A percentile compares a stretch with the other conserved stretches of the same genome.
Conservation (phyloP, 2,797 vertebrate genomes). For the Phrynocephalus vlangalii region DNA sequence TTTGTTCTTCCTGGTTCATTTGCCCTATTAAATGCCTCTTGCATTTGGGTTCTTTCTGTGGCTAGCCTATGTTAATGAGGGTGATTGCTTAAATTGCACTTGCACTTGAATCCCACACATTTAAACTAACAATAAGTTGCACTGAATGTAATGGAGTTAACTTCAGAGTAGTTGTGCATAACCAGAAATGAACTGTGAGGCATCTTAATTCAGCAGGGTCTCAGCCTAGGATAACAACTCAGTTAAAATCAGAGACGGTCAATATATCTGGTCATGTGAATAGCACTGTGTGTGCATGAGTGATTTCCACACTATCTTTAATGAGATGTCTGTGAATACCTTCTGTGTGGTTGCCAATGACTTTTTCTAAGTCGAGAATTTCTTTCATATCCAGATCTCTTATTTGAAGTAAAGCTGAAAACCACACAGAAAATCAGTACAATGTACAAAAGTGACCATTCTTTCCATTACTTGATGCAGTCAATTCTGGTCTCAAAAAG, state of each 20-base stretch:
- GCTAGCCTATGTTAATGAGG: neutral
- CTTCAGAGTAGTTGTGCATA: neutral
- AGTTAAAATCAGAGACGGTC: neutral
- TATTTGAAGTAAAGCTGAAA: neutral
- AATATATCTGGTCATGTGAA: neutral
- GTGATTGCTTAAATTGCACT: neutral
- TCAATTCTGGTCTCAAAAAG: slow-evolving; percentile 36
- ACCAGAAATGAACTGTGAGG: neutral
- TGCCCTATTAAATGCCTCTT: neutral
- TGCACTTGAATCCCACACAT: neutral
- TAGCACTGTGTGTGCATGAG: neutral
- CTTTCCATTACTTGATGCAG: slow-evolving; percentile 11
- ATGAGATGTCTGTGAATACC: neutral
- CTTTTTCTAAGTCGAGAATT: neutral
- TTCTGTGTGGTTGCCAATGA: neutral
- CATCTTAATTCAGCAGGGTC: neutral
- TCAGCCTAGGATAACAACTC: neutral
- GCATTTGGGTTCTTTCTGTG: neutral
- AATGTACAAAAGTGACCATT: slow-evolving; percentile 42
- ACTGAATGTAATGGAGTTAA: neutral
- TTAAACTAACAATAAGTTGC: neutral
- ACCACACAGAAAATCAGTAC: neutral
- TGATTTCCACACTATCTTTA: neutral
- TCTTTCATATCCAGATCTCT: slow-evolving; percentile 19
- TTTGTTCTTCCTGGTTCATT: neutral